Conservation (phyloP, 1,140 invertebrate genomes). For the Gyrodactylus salaris region DNA sequence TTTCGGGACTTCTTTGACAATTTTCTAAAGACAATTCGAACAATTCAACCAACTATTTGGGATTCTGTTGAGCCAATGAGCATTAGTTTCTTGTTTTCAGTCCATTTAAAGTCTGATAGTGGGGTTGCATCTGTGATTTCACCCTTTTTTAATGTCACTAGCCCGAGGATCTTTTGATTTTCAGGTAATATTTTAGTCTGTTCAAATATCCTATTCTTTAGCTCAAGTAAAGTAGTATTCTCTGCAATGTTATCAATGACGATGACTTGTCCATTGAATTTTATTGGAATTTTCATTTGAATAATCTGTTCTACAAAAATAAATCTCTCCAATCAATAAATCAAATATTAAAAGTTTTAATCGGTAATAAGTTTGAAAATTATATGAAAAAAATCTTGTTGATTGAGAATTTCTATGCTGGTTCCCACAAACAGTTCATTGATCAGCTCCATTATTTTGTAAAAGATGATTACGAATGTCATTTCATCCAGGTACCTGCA, state of each 20-base stretch:
- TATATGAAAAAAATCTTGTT: slow-evolving; percentile 10
- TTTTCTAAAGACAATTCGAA: neutral
- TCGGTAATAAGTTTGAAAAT: too few relatives aligned
- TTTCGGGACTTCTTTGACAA: neutral
- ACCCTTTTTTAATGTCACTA: neutral
- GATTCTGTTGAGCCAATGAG: neutral
- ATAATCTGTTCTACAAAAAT: too few relatives aligned
- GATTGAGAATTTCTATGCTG: slow-evolving; percentile 34
- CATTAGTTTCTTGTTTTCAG: neutral
- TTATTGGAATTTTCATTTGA: neutral
- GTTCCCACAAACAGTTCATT: slow-evolving; percentile 34
- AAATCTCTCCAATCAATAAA: too few relatives aligned
- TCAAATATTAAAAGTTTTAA: too few relatives aligned
- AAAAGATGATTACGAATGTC: slow-evolving; percentile 12
- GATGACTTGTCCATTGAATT: neutral
- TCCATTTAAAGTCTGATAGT: neutral
- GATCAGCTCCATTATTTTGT: slow-evolving; percentile 21
- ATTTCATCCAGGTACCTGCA: slow-evolving; percentile 26
- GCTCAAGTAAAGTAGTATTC: neutral
- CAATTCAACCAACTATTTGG: neutral
- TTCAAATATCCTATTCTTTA: neutral
- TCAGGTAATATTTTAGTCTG: neutral
- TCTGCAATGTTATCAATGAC: neutral
- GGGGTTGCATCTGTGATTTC: neutral
- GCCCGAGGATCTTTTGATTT: slow-evolving; percentile 2